These are phyloP conservation scores for Mamestra configurata DNA, from an alignment of 1,140 invertebrate genomes.

Conservation along the genomic window DNA sequence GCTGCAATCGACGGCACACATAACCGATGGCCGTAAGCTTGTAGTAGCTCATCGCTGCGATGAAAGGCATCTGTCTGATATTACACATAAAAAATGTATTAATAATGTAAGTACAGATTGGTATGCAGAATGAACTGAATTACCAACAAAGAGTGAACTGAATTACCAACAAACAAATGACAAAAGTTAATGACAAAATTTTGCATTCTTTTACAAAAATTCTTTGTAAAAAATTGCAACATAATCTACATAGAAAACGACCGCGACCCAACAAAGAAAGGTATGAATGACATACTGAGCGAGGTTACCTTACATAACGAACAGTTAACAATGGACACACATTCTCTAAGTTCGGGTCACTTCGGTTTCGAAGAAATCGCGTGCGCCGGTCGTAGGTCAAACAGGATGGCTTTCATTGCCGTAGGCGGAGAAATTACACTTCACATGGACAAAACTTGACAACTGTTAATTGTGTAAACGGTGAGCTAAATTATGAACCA, in stretches of 20 bases:
- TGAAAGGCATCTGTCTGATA: not conserved
- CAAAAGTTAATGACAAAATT: not conserved
- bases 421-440: slow-evolving; percentile 33
- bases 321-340: not conserved
- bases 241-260: slow-evolving; percentile 19
- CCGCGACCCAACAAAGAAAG: slow-evolving; percentile 18
- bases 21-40: slow-evolving; percentile 45
- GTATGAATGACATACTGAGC: slow-evolving; percentile 4
- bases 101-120: not conserved
- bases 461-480: slow-evolving; percentile 11
- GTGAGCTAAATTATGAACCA: not conserved
- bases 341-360: slow-evolving; percentile 7
- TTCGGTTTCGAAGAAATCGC: not conserved
- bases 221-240: slow-evolving; percentile 8
- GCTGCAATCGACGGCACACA: slow-evolving; percentile 46
- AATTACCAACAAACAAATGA: too few species aligned
- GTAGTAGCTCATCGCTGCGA: slow-evolving; percentile 5
- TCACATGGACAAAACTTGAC: slow-evolving; percentile 25
- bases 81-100: slow-evolving; percentile 14
- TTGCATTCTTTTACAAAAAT: not conserved
- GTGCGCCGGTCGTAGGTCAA: slow-evolving; percentile 30
- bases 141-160: not conserved
- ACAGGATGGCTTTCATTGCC: slow-evolving; percentile 38
- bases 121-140: not conserved
- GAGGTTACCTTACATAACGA: slow-evolving; percentile 1